Evolutionary conservation across 2,797 vertebrate species (phyloP).

Genomic region (Pipistrellus pipistrellus): DNA sequence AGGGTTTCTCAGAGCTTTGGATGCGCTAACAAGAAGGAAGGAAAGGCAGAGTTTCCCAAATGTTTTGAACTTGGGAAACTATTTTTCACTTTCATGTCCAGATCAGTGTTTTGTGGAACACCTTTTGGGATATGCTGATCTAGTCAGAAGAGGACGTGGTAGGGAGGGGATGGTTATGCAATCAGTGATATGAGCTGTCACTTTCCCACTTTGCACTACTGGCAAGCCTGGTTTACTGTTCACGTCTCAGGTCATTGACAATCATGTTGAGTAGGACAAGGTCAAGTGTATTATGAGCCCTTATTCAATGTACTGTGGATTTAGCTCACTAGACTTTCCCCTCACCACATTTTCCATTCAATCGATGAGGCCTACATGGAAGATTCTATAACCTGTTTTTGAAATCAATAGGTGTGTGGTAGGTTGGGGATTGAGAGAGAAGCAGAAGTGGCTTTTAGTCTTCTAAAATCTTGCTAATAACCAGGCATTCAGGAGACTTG

Average conservation of each 20-base stretch:
- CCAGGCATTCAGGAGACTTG: slow-evolving; percentile 8
- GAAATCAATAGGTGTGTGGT: not conserved
- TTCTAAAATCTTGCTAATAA: slow-evolving; percentile 16
- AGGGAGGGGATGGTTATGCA: not conserved
- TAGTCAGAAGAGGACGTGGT: slow-evolving; percentile 23
- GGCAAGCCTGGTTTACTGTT: slow-evolving; percentile 12
- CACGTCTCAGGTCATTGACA: slow-evolving; percentile 2
- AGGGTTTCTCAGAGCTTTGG: slow-evolving; percentile 43
- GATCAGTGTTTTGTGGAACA: slow-evolving; percentile 34
- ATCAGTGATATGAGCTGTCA: slow-evolving; percentile 17
- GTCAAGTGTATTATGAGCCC: not conserved
- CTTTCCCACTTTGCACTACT: not conserved
- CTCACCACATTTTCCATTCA: not conserved
- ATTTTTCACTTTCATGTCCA: slow-evolving; percentile 60
- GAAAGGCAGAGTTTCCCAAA: slow-evolving; percentile 31
- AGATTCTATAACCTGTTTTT: not conserved
- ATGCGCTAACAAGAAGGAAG: not conserved
- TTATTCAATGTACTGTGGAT: not conserved
- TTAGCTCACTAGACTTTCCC: slow-evolving; percentile 26
- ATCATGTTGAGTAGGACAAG: not conserved
- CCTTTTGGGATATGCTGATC: slow-evolving; percentile 62
- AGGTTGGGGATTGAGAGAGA: not conserved
- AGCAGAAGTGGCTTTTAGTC: not conserved
- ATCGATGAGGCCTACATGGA: not conserved
- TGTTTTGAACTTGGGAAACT: slow-evolving; percentile 48